Evolutionary conservation across 2,888 invertebrate species (phyloP).

Genomic region (Lasioglossum villosulum): DNA sequence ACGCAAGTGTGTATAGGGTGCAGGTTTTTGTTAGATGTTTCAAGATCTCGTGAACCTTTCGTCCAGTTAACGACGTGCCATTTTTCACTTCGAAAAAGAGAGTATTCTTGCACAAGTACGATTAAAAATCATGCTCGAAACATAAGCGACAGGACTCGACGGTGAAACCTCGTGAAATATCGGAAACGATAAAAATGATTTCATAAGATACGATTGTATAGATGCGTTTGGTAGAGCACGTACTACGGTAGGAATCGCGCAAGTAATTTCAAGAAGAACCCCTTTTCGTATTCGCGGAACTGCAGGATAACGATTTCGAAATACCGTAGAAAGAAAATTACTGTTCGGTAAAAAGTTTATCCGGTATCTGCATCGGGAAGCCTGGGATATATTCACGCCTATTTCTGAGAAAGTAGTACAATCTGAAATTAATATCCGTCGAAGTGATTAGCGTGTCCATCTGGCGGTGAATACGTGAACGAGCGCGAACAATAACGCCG

Average conservation of each 20-base stretch:
- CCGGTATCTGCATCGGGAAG: too few species aligned
- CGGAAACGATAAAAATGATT: too few species aligned
- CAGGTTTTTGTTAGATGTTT: too few species aligned
- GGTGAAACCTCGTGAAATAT: background rate
- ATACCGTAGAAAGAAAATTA: background rate
- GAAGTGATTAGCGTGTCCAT: conserved; percentile 39
- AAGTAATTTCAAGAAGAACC: too few species aligned
- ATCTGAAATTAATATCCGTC: conserved; percentile 28
- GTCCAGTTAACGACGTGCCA: background rate
- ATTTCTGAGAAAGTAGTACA: conserved; percentile 42
- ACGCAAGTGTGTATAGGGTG: too few species aligned
- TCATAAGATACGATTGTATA: too few species aligned
- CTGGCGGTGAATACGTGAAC: conserved; percentile 8
- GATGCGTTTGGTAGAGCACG: too few species aligned
- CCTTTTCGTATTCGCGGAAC: too few species aligned
- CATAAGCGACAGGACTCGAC: too few species aligned
- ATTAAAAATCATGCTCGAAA: too few species aligned
- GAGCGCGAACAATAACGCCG: conserved; percentile 1
- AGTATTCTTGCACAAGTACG: background rate
- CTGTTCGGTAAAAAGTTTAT: background rate
- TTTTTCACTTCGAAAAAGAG: background rate
- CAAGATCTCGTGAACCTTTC: background rate
- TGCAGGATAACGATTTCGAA: background rate
- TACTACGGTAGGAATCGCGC: too few species aligned
- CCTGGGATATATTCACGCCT: background rate